phyloP scores from a whole-genome alignment of 2,888 invertebrate genomes.

The Tipula confusa region DNA sequence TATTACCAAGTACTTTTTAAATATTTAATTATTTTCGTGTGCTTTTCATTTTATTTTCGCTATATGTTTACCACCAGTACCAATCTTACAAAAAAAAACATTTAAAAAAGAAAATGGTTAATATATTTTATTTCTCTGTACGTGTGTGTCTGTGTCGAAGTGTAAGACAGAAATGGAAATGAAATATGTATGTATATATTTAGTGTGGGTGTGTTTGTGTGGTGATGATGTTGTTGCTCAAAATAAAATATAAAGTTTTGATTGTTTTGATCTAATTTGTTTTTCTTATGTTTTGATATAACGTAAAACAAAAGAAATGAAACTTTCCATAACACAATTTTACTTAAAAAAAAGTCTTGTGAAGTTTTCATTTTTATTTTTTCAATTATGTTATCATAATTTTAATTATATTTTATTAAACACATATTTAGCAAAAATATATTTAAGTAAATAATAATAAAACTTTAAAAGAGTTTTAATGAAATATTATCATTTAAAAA shows the following conservation, averaged over 20 bases:
- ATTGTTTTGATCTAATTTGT: neutral
- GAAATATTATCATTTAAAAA: too few relatives aligned
- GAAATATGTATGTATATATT: neutral
- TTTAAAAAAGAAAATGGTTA: neutral
- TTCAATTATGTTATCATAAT: neutral
- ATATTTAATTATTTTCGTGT: constrained; percentile 8
- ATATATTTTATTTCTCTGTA: neutral
- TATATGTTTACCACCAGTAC: neutral
- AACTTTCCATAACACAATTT: neutral
- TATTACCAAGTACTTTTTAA: neutral
- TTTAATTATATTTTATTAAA: neutral
- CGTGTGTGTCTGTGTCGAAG: neutral
- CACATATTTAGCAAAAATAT: neutral
- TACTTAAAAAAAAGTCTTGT: neutral
- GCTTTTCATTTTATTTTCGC: neutral
- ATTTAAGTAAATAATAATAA: neutral
- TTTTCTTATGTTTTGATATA: neutral
- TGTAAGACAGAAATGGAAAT: neutral
- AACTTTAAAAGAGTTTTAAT: neutral
- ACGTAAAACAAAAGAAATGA: neutral
- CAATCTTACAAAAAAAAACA: neutral
- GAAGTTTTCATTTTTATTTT: neutral
- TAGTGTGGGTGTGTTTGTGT: neutral
- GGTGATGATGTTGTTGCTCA: neutral
- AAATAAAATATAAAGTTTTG: neutral